Percentiles rank a stretch among this genome's conserved stretches.
Conservation (phyloP, 2,888 invertebrate genomes). For the Heliconius cydno region DNA sequence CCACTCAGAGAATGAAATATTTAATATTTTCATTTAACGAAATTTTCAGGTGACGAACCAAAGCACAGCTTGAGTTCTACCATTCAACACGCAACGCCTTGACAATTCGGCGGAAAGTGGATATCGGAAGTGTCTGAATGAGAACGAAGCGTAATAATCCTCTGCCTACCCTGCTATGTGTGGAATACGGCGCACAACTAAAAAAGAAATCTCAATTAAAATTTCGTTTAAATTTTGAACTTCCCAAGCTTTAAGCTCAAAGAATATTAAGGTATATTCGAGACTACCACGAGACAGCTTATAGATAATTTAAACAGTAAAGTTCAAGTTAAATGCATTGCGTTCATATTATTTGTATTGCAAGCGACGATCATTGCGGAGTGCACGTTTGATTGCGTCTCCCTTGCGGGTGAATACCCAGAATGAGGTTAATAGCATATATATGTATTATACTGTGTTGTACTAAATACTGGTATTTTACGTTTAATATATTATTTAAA, state of each 20-base stretch:
- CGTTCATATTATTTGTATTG: slow-evolving; percentile 12
- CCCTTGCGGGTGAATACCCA: not conserved
- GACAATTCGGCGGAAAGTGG: no score
- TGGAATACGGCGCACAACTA: not conserved
- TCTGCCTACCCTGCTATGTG: not conserved
- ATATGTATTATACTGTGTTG: not conserved
- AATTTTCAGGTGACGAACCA: no score
- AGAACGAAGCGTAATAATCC: no score
- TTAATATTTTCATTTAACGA: no score
- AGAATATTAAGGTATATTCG: no score
- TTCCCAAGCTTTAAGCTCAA: not conserved
- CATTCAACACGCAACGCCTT: no score
- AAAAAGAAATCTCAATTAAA: not conserved
- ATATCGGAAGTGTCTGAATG: no score
- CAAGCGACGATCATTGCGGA: slow-evolving; percentile 6
- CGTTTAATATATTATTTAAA: not conserved
- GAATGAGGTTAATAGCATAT: slow-evolving; percentile 11
- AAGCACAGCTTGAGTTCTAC: no score
- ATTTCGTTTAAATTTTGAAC: not conserved
- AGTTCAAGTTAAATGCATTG: not conserved
- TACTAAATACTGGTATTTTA: not conserved
- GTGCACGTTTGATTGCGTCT: slow-evolving; percentile 11
- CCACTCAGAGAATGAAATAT: no score
- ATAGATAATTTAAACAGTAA: slow-evolving; percentile 10
- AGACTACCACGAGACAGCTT: not conserved